A percentile compares a stretch with the other conserved stretches of the same genome.
Conservation (phyloP, 35 echinoderm and acorn worm species). For the Lytechinus pictus region DNA sequence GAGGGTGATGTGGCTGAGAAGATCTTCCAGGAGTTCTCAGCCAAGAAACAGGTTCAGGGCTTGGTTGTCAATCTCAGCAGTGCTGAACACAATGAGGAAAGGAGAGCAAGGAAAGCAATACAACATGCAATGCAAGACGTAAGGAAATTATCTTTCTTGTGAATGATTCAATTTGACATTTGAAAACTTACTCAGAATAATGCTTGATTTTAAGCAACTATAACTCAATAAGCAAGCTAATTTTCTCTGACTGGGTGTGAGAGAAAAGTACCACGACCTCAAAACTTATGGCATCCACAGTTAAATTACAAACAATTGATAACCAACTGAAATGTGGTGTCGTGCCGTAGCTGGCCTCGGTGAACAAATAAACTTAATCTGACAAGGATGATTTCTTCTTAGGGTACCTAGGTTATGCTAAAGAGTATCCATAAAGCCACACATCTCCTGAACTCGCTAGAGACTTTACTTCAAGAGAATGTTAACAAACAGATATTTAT, state of each 20-base stretch:
- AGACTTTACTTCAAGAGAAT: slow-evolving; percentile 75
- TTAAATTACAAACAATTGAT: no score
- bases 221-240: no score
- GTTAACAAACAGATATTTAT: slow-evolving; percentile 57
- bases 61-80: slow-evolving; percentile 69
- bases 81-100: slow-evolving; percentile 78
- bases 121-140: slow-evolving; percentile 96
- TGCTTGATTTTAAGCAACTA: no score
- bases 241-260: no score
- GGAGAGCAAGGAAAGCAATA: slow-evolving; percentile 67
- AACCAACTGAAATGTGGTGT: no score
- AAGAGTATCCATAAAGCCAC: slow-evolving; percentile 87
- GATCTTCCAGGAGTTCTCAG: slow-evolving; percentile 84
- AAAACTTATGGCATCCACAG: no score
- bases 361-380: no score
- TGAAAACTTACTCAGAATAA: no score
- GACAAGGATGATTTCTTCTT: not conserved
- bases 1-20: slow-evolving; percentile 84
- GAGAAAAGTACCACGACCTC: no score
- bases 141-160: not conserved
- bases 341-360: no score
- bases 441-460: slow-evolving; percentile 76
- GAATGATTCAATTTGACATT: no score
- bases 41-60: slow-evolving; percentile 77
- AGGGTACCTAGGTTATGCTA: slow-evolving; percentile 86